Percentiles rank a stretch among this genome's conserved stretches.
Conservation (phyloP, 2,888 invertebrate genomes). For the Drosophila macrospina region DNA sequence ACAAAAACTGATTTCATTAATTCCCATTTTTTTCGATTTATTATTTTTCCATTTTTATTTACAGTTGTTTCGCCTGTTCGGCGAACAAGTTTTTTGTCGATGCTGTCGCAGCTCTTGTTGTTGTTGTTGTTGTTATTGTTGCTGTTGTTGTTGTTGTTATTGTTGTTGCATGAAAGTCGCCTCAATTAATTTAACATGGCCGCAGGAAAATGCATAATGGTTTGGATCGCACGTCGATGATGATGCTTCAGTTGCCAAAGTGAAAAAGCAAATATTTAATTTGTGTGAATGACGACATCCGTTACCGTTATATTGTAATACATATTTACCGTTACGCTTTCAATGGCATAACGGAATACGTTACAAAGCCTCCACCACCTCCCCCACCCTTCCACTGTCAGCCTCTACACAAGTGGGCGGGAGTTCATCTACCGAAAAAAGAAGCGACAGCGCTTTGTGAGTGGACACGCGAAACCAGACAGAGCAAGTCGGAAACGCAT, state of each 20-base stretch:
- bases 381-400: no score
- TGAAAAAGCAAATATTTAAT: constrained; percentile 63
- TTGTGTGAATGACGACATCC: constrained; percentile 63
- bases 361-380: constrained; percentile 12
- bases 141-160: not conserved
- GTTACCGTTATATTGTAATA: constrained; percentile 35
- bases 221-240: constrained; percentile 3
- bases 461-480: constrained; percentile 19
- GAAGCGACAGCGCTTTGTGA: constrained; percentile 8
- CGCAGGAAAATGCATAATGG: constrained; percentile 30
- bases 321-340: constrained; percentile 53
- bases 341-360: constrained; percentile 17
- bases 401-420: no score
- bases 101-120: no score
- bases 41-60: constrained; percentile 28
- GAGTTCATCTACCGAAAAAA: no score
- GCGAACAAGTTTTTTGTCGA: not conserved
- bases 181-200: constrained; percentile 57
- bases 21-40: constrained; percentile 33
- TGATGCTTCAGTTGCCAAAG: constrained; percentile 25
- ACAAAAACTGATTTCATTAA: not conserved
- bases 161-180: constrained; percentile 27
- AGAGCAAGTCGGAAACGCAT: not conserved
- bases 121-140: no score
- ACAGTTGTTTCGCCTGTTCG: constrained; percentile 10